A percentile compares a stretch with the other conserved stretches of the same genome.
Conservation (phyloP, 2,888 invertebrate species). For the Gymnoscelis rufifasciata region DNA sequence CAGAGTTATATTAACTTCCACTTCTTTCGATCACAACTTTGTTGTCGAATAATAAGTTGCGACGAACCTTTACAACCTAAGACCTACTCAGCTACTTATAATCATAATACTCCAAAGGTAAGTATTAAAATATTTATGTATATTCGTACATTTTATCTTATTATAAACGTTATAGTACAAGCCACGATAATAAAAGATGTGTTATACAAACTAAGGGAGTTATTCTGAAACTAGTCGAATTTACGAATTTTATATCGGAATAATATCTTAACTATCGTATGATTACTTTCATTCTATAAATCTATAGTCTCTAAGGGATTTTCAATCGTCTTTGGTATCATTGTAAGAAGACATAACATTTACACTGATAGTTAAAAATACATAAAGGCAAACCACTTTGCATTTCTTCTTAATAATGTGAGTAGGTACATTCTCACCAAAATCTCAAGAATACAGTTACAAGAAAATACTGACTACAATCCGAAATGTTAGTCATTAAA, state of each 20-base stretch:
- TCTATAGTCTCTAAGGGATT: constrained; percentile 67
- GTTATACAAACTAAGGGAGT: constrained; percentile 47
- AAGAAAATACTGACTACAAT: constrained; percentile 66
- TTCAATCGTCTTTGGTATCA: constrained; percentile 78
- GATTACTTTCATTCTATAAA: constrained; percentile 43
- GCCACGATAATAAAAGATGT: constrained; percentile 61
- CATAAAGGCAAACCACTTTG: no score
- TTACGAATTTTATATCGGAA: not conserved
- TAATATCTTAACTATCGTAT: constrained; percentile 47
- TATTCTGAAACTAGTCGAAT: not conserved
- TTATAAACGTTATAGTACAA: constrained; percentile 61
- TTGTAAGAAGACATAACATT: constrained; percentile 62
- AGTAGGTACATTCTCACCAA: not conserved
- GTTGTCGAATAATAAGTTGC: constrained; percentile 49
- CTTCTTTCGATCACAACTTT: constrained; percentile 61
- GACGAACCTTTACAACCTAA: constrained; percentile 29
- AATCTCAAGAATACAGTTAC: constrained; percentile 6
- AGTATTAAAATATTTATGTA: constrained; percentile 65
- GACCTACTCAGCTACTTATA: constrained; percentile 19
- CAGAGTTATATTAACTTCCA: constrained; percentile 59
- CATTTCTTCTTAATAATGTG: no score
- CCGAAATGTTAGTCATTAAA: constrained; percentile 66
- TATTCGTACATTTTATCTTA: constrained; percentile 54
- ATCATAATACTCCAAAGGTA: constrained; percentile 66
- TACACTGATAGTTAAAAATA: no score